Conservation (phyloP, 1,140 invertebrate genomes). For the Archivesica marissinica region DNA sequence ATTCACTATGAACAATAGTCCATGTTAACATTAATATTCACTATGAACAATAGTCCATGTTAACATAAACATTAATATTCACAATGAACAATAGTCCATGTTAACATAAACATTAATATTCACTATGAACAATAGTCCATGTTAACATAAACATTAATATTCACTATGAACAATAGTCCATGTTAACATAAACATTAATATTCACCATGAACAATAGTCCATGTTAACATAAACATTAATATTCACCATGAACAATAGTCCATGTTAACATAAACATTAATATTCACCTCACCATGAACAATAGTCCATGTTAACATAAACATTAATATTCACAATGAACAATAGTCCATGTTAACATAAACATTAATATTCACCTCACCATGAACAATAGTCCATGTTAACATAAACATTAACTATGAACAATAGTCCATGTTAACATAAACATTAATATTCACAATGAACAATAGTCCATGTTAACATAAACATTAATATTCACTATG, state of each 20-base stretch:
- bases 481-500: too few relatives aligned
- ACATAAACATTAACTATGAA: background rate
- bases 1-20: background rate
- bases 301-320: slow-evolving; percentile 9
- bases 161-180: slow-evolving; percentile 1
- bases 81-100: background rate
- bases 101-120: too few relatives aligned
- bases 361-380: too few relatives aligned
- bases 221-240: slow-evolving; percentile 6
- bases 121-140: background rate
- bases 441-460: too few relatives aligned
- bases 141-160: too few relatives aligned
- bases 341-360: slow-evolving; percentile 5
- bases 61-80: too few relatives aligned
- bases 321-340: too few relatives aligned
- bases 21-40: slow-evolving; percentile 9
- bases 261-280: slow-evolving; percentile 9
- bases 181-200: slow-evolving; percentile 2
- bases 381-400: slow-evolving; percentile 1
- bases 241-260: background rate
- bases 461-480: slow-evolving; percentile 4
- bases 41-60: slow-evolving; percentile 1
- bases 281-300: too few relatives aligned
- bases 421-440: slow-evolving; percentile 2
- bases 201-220: background rate